phyloP scores from a whole-genome alignment of 2,113 vertebrate genomes.

The Protobothrops flavoviridis region DNA sequence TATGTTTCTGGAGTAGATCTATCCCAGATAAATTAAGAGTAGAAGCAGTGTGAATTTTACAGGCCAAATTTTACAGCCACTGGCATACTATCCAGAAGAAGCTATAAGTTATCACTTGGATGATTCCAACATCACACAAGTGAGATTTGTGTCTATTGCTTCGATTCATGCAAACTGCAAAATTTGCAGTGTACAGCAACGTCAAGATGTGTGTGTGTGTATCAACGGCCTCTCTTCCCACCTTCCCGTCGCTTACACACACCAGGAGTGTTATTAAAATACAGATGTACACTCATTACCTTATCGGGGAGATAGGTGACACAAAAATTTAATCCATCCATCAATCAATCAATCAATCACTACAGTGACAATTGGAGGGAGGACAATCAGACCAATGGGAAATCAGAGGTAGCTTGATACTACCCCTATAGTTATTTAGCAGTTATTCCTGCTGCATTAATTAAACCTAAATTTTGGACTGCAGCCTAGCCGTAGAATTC shows the following conservation, averaged over 20 bases:
- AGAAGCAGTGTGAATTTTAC: not conserved
- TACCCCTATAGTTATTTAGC: not conserved
- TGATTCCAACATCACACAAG: not conserved
- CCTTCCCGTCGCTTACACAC: not conserved
- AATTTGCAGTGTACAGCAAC: not conserved
- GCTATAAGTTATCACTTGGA: not conserved
- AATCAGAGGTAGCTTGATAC: not conserved
- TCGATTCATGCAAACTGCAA: not conserved
- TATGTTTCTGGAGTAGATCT: not conserved
- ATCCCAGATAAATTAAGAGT: not conserved
- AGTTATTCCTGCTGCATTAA: not conserved
- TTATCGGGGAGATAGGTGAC: not conserved
- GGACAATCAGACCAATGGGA: not conserved
- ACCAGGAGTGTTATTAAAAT: not conserved
- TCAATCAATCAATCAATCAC: not conserved
- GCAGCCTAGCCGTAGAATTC: not conserved
- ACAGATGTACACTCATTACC: not conserved
- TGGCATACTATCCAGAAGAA: not conserved
- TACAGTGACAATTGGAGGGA: not conserved
- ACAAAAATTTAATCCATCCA: not conserved
- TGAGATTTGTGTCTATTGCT: not conserved
- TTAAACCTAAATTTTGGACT: not conserved
- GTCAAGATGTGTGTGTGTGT: not conserved
- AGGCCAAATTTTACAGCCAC: not conserved
- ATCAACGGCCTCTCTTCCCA: not conserved